Evolutionary conservation across 2,797 vertebrate genomes (phyloP).

Genomic region (Alca torda): DNA sequence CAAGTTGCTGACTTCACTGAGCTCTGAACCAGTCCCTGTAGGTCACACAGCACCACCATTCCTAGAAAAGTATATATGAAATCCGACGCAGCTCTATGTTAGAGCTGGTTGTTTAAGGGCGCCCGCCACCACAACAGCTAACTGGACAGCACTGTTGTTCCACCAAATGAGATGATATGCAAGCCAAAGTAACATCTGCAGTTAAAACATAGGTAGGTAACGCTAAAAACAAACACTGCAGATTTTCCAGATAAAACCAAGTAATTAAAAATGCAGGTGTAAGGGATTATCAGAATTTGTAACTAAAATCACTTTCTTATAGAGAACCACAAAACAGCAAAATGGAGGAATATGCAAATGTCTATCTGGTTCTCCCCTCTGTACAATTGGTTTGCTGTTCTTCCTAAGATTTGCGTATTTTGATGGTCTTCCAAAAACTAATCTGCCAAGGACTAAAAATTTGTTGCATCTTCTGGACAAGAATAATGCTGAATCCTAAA

Average conservation of each 20-base stretch:
- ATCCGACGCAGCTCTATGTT: fast-evolving
- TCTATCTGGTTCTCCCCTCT: not conserved
- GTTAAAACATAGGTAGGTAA: not conserved
- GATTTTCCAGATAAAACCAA: not conserved
- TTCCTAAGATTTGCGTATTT: not conserved
- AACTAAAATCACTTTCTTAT: not conserved
- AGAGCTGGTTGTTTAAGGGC: not conserved
- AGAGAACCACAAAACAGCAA: not conserved
- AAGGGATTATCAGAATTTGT: not conserved
- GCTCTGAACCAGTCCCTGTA: not conserved
- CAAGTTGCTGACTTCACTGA: not conserved
- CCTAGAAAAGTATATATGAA: not conserved
- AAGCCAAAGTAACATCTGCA: not conserved
- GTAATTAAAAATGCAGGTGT: not conserved
- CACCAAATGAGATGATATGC: not conserved
- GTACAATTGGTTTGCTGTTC: not conserved
- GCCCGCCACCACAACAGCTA: not conserved
- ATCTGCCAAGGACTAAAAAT: not conserved
- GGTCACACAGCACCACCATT: not conserved
- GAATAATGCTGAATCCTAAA: not conserved
- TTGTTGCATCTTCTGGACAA: not conserved
- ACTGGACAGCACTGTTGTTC: not conserved
- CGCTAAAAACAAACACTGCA: not conserved
- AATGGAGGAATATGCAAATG: not conserved
- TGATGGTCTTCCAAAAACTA: not conserved